These are phyloP conservation scores for Coboldia fuscipes DNA, from an alignment of 1,140 invertebrate species.

Conservation along the genomic window DNA sequence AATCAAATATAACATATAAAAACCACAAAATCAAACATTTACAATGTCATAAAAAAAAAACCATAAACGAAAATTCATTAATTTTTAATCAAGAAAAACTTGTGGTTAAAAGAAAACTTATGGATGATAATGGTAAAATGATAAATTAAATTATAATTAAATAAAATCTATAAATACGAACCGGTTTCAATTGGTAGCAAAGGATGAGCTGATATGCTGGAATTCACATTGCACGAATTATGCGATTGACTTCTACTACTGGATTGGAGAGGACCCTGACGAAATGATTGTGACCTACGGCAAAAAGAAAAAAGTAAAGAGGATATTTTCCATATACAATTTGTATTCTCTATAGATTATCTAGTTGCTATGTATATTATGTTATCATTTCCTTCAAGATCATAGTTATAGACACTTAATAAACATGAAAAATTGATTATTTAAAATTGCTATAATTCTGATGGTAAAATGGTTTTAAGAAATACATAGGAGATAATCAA, in stretches of 20 bases:
- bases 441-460: too few relatives aligned
- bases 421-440: too few relatives aligned
- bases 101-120: too few relatives aligned
- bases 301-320: constrained; percentile 48
- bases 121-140: constrained; percentile 3
- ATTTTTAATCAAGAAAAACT: constrained; percentile 9
- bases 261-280: constrained; percentile 37
- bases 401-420: too few relatives aligned
- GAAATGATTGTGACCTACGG: constrained; percentile 68
- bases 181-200: constrained; percentile 55
- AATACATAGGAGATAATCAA: too few relatives aligned
- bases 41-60: constrained; percentile 5
- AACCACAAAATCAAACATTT: constrained; percentile 2
- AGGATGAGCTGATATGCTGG: constrained; percentile 62
- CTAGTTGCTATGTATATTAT: too few relatives aligned
- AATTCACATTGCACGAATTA: constrained; percentile 28
- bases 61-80: constrained; percentile 6
- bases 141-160: constrained; percentile 6
- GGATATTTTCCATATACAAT: too few relatives aligned
- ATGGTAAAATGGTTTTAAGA: too few relatives aligned
- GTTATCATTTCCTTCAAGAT: too few relatives aligned
- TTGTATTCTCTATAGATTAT: too few relatives aligned
- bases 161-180: constrained; percentile 24
- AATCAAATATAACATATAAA: constrained; percentile 7
- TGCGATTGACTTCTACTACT: constrained; percentile 24